A percentile compares a stretch with the other conserved stretches of the same genome.
These are phyloP conservation scores for Siderastrea siderea DNA, from an alignment of 92 coral and sea anemone species.

Conservation along the genomic window DNA sequence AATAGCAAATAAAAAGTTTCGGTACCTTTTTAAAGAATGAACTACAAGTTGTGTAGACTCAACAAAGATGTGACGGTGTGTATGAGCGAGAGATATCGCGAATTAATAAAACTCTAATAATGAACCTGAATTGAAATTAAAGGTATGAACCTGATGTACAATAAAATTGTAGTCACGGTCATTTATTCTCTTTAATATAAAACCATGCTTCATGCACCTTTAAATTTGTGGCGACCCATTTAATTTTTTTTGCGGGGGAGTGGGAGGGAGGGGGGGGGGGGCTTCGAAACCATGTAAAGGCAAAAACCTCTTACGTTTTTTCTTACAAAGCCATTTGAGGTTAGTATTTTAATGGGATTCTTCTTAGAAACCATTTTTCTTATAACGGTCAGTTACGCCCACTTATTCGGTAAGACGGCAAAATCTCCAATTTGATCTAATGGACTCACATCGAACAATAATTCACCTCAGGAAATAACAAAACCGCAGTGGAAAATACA, in stretches of 20 bases:
- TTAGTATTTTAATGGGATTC: not conserved
- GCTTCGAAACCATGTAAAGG: not conserved
- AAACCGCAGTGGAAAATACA: not conserved
- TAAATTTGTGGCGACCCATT: not conserved
- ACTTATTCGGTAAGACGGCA: not conserved
- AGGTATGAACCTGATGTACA: too few species aligned
- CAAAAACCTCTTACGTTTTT: too few species aligned
- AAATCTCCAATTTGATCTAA: not conserved
- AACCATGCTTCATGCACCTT: too few species aligned
- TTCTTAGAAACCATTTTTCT: not conserved
- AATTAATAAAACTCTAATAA: too few species aligned
- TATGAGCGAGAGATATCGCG: too few species aligned
- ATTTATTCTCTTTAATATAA: too few species aligned
- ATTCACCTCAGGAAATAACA: conserved; percentile 2
- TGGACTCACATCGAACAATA: conserved; percentile 9
- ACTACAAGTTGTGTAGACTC: too few species aligned
- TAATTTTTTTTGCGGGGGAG: not conserved
- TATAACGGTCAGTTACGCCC: not conserved
- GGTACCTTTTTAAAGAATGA: too few species aligned
- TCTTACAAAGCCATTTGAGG: not conserved
- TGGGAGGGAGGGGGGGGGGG: not conserved
- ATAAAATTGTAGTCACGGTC: too few species aligned
- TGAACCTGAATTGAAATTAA: too few species aligned
- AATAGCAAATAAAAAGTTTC: too few species aligned
- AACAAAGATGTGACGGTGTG: too few species aligned